Base-by-base conservation (phyloP, 2,888 invertebrate genomes). In the Hesperia comma region DNA sequence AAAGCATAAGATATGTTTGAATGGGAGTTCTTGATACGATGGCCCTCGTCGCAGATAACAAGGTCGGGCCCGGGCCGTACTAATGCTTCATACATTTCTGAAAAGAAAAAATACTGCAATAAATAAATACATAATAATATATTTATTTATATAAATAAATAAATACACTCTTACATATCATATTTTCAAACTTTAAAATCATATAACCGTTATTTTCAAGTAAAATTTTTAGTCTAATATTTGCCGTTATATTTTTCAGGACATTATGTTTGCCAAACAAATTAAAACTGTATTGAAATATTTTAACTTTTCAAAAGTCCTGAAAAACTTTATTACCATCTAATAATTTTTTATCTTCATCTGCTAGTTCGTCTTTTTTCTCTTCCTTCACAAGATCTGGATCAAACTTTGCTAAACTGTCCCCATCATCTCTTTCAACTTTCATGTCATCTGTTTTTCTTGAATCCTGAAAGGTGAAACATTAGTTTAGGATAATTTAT, bases 21-120 rank as follows among this genome's bases (percentile, higher is more conserved):
- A 80, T 98, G 98, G 0, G 98, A 97, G 86, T 99, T 99, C 88
- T 99, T 99, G 73, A 99, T 99, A 19, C 99, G 94, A 85, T 99
- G 99, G 0, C 99, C 99, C 87, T 99, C 99, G 77, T 99, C 99
- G 82, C 99, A 99, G 71, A 99, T 98, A 0, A 99, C 97, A 61
- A 98, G 89, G 88, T 99, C 98, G 0, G 99, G 98, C 0, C 99
- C 99, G 0, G 98, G 98, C 77, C 95, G 95, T 0, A 98, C 96
- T 43, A 99, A 86, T 0, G 98, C 97, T 71, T 94, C 94, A 77
- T 97, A 96, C 88, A 98, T 96, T 81, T 96, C 96, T 95, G 85
- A 19, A 90, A 92, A 67, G 54, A 19, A 64, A 56, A 14, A 0
- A 53, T 51, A 14, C 41, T 15, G 33, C 33, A 1, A 7, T 49